Evolutionary conservation across 1,140 invertebrate species (phyloP).

Genomic region (Apolygus lucorum): DNA sequence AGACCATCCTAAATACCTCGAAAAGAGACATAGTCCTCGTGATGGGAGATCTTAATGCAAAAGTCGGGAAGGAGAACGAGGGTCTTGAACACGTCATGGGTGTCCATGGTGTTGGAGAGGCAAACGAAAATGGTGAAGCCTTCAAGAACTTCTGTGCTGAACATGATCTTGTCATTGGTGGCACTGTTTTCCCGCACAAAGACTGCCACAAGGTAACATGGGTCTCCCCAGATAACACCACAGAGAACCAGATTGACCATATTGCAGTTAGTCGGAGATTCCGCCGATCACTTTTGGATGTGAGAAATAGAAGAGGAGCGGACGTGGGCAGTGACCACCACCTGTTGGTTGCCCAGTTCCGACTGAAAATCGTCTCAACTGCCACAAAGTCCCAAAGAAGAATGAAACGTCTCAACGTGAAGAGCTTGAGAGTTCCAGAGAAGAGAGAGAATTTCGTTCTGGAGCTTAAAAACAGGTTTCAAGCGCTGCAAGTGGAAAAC

Average conservation of each 20-base stretch:
- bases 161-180: too few relatives aligned
- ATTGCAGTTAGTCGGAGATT: slow-evolving; percentile 8
- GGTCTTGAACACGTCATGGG: slow-evolving; percentile 18
- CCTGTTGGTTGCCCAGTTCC: neutral
- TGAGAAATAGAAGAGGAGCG: slow-evolving; percentile 21
- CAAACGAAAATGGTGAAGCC: slow-evolving; percentile 23
- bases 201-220: too few relatives aligned
- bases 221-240: too few relatives aligned
- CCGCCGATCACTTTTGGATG: slow-evolving; percentile 18
- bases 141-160: slow-evolving; percentile 13
- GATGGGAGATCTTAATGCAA: slow-evolving; percentile 25
- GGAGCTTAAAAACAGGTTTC: neutral
- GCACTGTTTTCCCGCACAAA: too few relatives aligned
- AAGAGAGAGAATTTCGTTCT: slow-evolving; percentile 8
- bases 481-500: too few relatives aligned
- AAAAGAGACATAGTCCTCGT: slow-evolving; percentile 26
- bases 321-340: too few relatives aligned
- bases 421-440: slow-evolving; percentile 1
- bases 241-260: slow-evolving; percentile 15
- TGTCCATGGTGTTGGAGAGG: slow-evolving; percentile 18
- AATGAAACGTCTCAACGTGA: neutral
- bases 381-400: neutral
- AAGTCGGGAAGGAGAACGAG: slow-evolving; percentile 12
- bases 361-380: neutral
- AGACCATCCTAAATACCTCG: neutral